Evolutionary conservation across 2,113 vertebrate genomes (phyloP), one percentile per base, ranked within the genome.

Genomic region (Furnarius figulus): DNA sequence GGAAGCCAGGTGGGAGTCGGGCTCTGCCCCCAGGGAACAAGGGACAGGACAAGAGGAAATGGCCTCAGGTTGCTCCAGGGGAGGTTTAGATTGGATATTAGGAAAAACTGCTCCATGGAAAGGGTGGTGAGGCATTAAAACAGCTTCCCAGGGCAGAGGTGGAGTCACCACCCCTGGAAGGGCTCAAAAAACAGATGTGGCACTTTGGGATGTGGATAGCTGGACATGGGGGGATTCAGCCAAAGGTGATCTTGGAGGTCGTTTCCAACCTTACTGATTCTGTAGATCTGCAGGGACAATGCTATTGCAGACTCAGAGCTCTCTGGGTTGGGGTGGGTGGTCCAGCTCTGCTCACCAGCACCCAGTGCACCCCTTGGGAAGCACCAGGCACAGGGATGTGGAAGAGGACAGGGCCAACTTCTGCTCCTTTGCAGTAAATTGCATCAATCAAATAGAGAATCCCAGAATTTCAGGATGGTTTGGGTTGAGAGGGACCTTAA

Each of bases 1-100:
- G 40, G 22, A 56, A 78, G 33, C 55, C 0, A 0, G 27, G 61
- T 18, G 44, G 44, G 33, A 18, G 7, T 33, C 1, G 0, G 47
- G 40, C 24, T 72, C 4, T 79, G 49, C 40, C 55, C 8, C 11
- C 75, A 63, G 25, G n/a, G 56, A 62, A 65, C n/a, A 49, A 58
- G 75, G 55, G 63, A 61, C 46, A 61, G 55, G 58, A 67, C 8
- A 6, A 56, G 49, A 33, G 40, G 10, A 6, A 71, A 71, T 3
- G 5, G 40, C 40, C 8, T 19, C 39, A n/a, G 2, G 46, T n/a
- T 53, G 47, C 2, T 50, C 24, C 40, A 79, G 35, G 40, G 6
- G 17, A 80, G 49, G 58, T 5, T 56, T 12, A 35, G 31, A 4
- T 12, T 1, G 0, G 35, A 72, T 18, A 22, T 27, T 31, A 27